These are phyloP conservation scores for Peromyscus californicus DNA, from an alignment of 2,113 vertebrate species.

Conservation along the genomic window DNA sequence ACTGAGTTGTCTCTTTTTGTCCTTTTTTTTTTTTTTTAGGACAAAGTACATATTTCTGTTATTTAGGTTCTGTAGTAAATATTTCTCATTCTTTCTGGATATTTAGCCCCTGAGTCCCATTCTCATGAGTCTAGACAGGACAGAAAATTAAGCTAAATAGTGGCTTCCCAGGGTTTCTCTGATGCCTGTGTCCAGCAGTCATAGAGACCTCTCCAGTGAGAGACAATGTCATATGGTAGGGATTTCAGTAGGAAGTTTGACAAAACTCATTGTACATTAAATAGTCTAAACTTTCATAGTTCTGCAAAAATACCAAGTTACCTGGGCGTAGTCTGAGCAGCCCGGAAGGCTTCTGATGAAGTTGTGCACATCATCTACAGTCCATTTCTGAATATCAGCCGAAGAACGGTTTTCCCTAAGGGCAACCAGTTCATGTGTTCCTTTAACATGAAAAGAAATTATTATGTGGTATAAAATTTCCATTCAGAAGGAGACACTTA, in stretches of 20 bases:
- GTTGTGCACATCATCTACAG: conserved; percentile 93
- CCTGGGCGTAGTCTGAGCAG: conserved; percentile 96
- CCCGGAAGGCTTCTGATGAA: conserved; percentile 94
- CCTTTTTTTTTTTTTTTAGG: conserved; percentile 3
- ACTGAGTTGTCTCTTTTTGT: not conserved
- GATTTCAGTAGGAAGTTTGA: not conserved
- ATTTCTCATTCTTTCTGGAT: conserved; percentile 21
- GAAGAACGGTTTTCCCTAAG: conserved; percentile 90
- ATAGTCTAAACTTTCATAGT: not conserved
- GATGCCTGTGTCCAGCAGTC: not conserved
- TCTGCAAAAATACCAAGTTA: conserved; percentile 73
- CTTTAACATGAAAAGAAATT: conserved; percentile 84
- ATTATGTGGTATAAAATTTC: not conserved
- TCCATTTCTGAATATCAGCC: conserved; percentile 95
- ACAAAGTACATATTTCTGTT: conserved; percentile 18
- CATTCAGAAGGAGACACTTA: not conserved
- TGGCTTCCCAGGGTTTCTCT: not conserved
- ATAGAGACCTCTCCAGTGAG: not conserved
- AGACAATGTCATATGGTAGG: not conserved
- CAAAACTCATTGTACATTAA: not conserved
- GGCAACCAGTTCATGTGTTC: conserved; percentile 88
- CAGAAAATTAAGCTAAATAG: not conserved
- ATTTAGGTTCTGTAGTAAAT: not conserved
- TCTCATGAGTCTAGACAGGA: not conserved
- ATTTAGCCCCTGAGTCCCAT: not conserved